These are phyloP conservation scores for Argynnis bischoffii DNA, from an alignment of 2,888 invertebrate genomes.

Conservation along the genomic window DNA sequence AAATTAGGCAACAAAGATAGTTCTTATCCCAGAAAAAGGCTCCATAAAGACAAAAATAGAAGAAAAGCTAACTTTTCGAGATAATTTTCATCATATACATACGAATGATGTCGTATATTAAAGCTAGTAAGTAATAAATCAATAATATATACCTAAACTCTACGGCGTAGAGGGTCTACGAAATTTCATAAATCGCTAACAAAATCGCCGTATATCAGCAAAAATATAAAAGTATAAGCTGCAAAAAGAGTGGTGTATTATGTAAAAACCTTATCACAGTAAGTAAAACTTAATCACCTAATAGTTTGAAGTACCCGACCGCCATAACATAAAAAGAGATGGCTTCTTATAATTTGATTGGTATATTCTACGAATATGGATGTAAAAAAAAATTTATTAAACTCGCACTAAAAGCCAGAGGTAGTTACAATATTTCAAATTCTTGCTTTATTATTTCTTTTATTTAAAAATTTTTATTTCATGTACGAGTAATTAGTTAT, in stretches of 20 bases:
- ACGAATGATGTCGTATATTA: too few species aligned
- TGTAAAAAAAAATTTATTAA: conserved; percentile 9
- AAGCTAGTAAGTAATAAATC: conserved; percentile 15
- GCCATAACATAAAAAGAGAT: conserved; percentile 34
- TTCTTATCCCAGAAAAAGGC: too few species aligned
- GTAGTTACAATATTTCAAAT: background rate
- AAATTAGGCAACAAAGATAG: too few species aligned
- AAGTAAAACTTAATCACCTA: conserved; percentile 31
- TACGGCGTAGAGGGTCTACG: conserved; percentile 44
- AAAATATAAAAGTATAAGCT: conserved; percentile 8
- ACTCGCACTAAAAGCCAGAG: background rate
- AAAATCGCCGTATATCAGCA: conserved; percentile 13
- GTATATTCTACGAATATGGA: conserved; percentile 18
- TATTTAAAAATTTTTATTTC: background rate
- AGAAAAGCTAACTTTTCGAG: too few species aligned
- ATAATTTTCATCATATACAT: too few species aligned
- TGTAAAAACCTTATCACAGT: conserved; percentile 37
- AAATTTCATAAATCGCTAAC: conserved; percentile 49
- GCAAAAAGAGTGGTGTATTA: conserved; percentile 12
- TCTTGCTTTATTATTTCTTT: background rate
- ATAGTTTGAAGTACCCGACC: conserved; percentile 34
- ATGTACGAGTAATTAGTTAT: too few species aligned
- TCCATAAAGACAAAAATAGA: too few species aligned
- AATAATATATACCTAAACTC: conserved; percentile 39
- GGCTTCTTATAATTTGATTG: conserved; percentile 34